phyloP scores from a whole-genome alignment of 2,888 invertebrate species.

The Iphiclides podalirius region DNA sequence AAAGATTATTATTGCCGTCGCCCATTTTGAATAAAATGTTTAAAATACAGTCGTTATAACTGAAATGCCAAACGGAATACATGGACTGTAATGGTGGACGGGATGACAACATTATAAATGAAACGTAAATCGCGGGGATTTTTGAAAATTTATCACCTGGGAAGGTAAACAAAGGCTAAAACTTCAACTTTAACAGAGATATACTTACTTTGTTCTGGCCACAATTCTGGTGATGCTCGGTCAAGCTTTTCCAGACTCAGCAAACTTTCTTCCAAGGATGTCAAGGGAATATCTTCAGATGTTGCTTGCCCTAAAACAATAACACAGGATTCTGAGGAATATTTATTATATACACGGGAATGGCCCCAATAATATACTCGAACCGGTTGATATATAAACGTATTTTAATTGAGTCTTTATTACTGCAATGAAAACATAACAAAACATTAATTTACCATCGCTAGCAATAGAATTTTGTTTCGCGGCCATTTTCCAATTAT shows the following conservation, averaged over 20 bases:
- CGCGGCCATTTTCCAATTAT: conserved; percentile 82
- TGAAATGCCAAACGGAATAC: conserved; percentile 43
- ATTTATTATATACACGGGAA: neutral
- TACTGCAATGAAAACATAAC: neutral
- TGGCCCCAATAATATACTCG: neutral
- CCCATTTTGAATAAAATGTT: conserved; percentile 59
- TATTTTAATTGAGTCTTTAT: neutral
- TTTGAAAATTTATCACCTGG: conserved; percentile 51
- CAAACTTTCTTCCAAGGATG: conserved; percentile 85
- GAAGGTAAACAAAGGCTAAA: conserved; percentile 17
- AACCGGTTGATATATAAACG: neutral
- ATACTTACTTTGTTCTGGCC: conserved; percentile 96
- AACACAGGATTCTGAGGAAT: neutral
- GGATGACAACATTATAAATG: conserved; percentile 63
- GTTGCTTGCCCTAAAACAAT: conserved; percentile 59
- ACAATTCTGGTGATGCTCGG: conserved; percentile 96
- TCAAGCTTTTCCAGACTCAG: conserved; percentile 95
- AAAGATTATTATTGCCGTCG: conserved; percentile 46
- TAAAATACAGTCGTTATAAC: conserved; percentile 64
- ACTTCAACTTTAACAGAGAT: conserved; percentile 12
- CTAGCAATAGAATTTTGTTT: conserved; percentile 82
- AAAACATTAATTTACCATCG: conserved; percentile 70
- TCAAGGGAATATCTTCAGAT: conserved; percentile 73
- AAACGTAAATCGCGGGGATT: conserved; percentile 59
- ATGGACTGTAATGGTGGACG: conserved; percentile 41